These are phyloP conservation scores for Ectropis crepuscularia DNA, from an alignment of 2,888 invertebrate genomes.

Conservation along the genomic window DNA sequence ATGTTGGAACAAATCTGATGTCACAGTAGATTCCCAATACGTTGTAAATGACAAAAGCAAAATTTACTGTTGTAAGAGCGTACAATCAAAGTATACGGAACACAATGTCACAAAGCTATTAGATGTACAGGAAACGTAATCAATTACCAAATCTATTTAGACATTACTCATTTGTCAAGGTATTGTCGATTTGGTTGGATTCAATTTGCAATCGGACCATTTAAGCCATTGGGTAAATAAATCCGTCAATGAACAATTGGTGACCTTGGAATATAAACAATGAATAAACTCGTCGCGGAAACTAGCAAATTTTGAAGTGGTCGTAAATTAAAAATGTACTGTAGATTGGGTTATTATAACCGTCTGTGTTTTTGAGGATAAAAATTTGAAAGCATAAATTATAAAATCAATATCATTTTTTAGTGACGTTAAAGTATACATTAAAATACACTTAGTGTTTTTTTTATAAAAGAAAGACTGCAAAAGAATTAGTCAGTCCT, in stretches of 20 bases:
- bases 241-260: constrained; percentile 34
- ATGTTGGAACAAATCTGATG: constrained; percentile 26
- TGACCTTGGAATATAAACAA: constrained; percentile 35
- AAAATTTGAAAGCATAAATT: too few relatives aligned
- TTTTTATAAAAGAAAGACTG: too few relatives aligned
- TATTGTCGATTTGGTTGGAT: constrained; percentile 55
- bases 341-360: background rate
- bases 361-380: too few relatives aligned
- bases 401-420: too few relatives aligned
- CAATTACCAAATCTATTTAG: constrained; percentile 52
- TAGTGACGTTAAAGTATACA: too few relatives aligned
- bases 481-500: too few relatives aligned
- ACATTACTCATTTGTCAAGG: constrained; percentile 53
- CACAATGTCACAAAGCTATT: constrained; percentile 47
- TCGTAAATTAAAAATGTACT: background rate
- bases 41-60: constrained; percentile 5
- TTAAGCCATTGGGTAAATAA: constrained; percentile 43
- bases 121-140: constrained; percentile 64
- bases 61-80: background rate
- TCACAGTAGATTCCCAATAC: constrained; percentile 1
- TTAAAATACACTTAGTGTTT: too few relatives aligned
- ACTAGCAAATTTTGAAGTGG: too few relatives aligned
- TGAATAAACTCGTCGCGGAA: background rate
- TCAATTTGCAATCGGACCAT: constrained; percentile 38
- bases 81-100: constrained; percentile 22